Base-by-base conservation (phyloP, 2,797 vertebrate genomes). In the Peromyscus attwateri region DNA sequence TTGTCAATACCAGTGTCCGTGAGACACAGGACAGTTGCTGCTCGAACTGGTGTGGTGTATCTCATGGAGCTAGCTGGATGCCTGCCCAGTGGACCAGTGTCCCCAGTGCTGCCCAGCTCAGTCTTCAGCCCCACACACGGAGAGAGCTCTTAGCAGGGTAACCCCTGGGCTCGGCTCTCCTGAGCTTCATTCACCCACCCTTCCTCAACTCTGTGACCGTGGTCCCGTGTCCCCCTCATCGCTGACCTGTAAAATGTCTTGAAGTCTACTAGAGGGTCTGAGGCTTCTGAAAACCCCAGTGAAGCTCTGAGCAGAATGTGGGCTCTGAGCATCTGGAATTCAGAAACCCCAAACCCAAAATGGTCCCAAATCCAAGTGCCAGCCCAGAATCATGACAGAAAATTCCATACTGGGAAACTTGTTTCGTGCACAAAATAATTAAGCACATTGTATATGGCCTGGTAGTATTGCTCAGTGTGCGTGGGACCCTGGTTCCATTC, bases 1-100 rank as follows among this genome's bases (percentile, higher is more conserved):
- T 46, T n/a, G 64, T 96, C 92, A 52, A 77, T 77, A 82, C 37
- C 0, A 0, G 19, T 6, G 76, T 55, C 8, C 0, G 0, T 0
- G 13, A 84, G 23, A 93, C 85, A 11, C 0, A 0, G 46, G 79
- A 37, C 82, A 92, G 55, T 95, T 29, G 60, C 82, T 68, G 81
- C 75, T 95, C 10, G 62, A 57, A 96, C 29, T 62, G 84, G 81
- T 60, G 49, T 31, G 76, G 40, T 93, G 0, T 17, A 37, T 89
- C 57, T 95, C 55, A 64, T 12, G 37, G 0, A 8, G 66, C 90
- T 97, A 94, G 94, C 87, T 4, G 27, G 34, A 29, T 43, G 83
- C 92, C 91, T 0, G 0, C 31, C 34, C 64, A 2, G 49, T 6
- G 34, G 6, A 37, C 83, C 34, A 34, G 23, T 31, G 40, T 49